Base-by-base conservation (phyloP, 53 echinoderm and acorn worm genomes). In the Patiria pectinifera region DNA sequence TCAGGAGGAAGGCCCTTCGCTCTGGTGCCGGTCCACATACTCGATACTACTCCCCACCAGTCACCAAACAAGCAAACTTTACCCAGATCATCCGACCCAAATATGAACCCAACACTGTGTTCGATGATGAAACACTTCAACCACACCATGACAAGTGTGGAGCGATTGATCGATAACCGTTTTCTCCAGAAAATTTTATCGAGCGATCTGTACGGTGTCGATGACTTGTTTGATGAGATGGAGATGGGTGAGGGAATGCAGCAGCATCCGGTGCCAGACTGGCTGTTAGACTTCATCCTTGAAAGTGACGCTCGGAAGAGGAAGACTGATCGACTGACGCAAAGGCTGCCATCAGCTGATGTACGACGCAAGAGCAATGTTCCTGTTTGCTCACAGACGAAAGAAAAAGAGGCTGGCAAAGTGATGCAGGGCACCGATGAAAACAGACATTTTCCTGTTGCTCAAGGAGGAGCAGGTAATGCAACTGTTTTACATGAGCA, bases 61-160 rank as follows among this genome's bases (percentile, higher is more conserved):
- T 48, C 80, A 22, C 59, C 82, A 58, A 59, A 19, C 16, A 87
- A 76, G 59, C 76, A 72, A 15, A 58, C 22, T 1, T 15, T 76
- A 4, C 58, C 46, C 6, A 9, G 19, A 16, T 43, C 10, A 13
- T 76, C 76, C 48, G 76, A 87, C 6, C 11, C 45, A 14, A 24
- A 22, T 13, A 59, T 24, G 22, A 87, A 87, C 76, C 76, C 87
- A 35, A 87, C 76, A 11, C 87, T 87, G 75, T 59, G 18, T 12
- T 74, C 22, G 59, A 87, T 87, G 76, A 87, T 87, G 87, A 87
- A 75, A 22, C 87, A 87, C 59, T 87, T 87, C 61, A 76, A 76
- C 59, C n/a, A 75, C 87, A 75, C 87, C 18, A 87, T 87, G 87
- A 75, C 26, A 62, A 74, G 74, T 22, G 22, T 74, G 58, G 76